These are phyloP conservation scores for Zaprionus vittiger DNA, from an alignment of 1,140 invertebrate species.

Conservation along the genomic window DNA sequence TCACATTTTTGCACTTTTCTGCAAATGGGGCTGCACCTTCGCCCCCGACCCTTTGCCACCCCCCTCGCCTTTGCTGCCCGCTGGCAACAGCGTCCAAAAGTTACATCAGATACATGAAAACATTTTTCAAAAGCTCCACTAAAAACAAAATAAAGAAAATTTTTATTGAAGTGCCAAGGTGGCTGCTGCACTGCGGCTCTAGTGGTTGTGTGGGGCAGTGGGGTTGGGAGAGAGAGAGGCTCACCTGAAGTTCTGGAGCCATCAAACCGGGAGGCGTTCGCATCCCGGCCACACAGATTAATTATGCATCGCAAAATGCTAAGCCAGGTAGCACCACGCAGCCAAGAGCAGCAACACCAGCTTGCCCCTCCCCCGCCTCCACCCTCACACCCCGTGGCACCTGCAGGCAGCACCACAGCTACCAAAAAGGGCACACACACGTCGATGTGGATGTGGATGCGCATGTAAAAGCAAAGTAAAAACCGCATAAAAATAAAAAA, in stretches of 20 bases:
- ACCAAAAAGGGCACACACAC: constrained; percentile 36
- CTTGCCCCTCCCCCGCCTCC: not conserved
- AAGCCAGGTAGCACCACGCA: constrained; percentile 68
- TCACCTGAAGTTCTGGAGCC: not conserved
- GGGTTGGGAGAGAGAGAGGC: not conserved
- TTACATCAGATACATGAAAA: constrained; percentile 79
- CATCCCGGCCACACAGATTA: constrained; percentile 60
- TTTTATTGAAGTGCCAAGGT: constrained; percentile 76
- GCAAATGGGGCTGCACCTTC: constrained; percentile 22
- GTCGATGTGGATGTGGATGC: constrained; percentile 20
- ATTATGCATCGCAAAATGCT: constrained; percentile 82
- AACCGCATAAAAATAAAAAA: constrained; percentile 73
- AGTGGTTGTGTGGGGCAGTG: not conserved
- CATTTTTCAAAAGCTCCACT: constrained; percentile 73
- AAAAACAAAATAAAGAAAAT: constrained; percentile 81
- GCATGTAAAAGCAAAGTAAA: constrained; percentile 77
- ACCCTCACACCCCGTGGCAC: constrained; percentile 26
- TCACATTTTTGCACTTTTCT: constrained; percentile 77
- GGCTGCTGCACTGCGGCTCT: constrained; percentile 23
- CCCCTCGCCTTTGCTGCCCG: not conserved
- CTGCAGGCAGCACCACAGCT: constrained; percentile 35
- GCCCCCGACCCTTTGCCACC: not conserved
- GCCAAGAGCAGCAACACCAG: constrained; percentile 45
- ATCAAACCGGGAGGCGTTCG: constrained; percentile 33
- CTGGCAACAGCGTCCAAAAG: constrained; percentile 42